These are phyloP conservation scores for Forbesichthys agassizii DNA, from an alignment of 2,113 vertebrate species.

Conservation along the genomic window DNA sequence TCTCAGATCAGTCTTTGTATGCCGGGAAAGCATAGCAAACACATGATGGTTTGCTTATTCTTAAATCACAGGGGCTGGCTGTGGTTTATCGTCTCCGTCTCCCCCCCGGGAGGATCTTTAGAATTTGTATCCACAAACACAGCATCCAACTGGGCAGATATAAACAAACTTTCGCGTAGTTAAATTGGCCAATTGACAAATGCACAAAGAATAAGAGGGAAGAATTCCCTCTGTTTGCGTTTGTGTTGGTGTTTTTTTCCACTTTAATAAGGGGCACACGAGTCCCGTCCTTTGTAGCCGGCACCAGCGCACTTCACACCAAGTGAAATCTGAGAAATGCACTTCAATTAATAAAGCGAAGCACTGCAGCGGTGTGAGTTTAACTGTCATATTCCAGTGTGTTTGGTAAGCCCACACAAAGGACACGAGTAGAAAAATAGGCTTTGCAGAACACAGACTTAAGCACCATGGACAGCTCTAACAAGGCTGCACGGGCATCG, in stretches of 20 bases:
- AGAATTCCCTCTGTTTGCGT: not conserved
- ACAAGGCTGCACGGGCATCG: not conserved
- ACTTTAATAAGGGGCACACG: constrained; percentile 3
- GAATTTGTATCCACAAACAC: too few relatives aligned
- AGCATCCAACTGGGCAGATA: too few relatives aligned
- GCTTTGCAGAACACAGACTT: constrained; percentile 13
- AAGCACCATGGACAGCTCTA: constrained; percentile 50
- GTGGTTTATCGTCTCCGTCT: too few relatives aligned
- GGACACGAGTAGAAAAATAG: too few relatives aligned
- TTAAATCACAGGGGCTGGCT: too few relatives aligned
- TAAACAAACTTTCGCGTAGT: not conserved
- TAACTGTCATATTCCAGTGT: not conserved
- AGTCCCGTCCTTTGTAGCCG: too few relatives aligned
- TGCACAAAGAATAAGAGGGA: not conserved
- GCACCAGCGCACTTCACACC: too few relatives aligned
- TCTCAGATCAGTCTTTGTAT: not conserved
- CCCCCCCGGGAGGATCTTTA: too few relatives aligned
- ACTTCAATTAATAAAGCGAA: too few relatives aligned
- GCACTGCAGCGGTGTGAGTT: too few relatives aligned
- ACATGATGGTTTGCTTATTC: too few relatives aligned
- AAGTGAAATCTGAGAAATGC: too few relatives aligned
- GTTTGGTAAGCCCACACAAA: constrained; percentile 3
- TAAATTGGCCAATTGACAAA: not conserved
- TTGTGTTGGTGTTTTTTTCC: constrained; percentile 14
- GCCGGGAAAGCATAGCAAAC: not conserved